Evolutionary conservation across 2,113 vertebrate genomes (phyloP), one percentile per base, ranked within the genome.

Genomic region (Phalacrocorax carbo): DNA sequence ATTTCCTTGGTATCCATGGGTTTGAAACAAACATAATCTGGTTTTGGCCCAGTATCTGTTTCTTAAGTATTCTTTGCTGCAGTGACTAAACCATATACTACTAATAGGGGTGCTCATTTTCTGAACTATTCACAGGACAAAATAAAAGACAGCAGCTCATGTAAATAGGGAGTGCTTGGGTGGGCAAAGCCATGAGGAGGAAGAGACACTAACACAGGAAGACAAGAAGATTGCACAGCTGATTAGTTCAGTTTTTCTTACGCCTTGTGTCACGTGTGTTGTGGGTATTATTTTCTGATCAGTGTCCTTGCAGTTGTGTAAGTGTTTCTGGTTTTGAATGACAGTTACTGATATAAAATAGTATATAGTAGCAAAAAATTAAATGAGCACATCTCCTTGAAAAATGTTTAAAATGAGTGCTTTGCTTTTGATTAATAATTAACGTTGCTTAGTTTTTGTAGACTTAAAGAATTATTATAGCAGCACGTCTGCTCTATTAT

Each of bases 351-450:
- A 90, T 90, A 93, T 52, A 84, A 94, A 96, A 94, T 88, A 93
- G 97, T 80, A 72, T 32, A 87, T 25, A 12, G 82, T 90, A 92
- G 93, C 80, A 97, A 95, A 82, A 95, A 97, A 97, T 94, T 77
- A 95, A 84, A 97, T 84, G 86, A 90, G 92, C 44, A 66, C 49
- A 76, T 90, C 94, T 97, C 92, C 91, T 82, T 76, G 23, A 96
- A 97, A 97, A 97, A 90, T 97, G 87, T 88, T 98, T 97, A 88
- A 97, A 96, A 96, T 89, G 84, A 84, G 86, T 85, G 58, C 64
- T 92, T 97, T 95, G 90, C 94, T 96, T 98, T 97, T 98, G 94
- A 97, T 98, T 96, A 98, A 98, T 97, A 96, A 97, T 98, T 98
- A 98, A 96, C 36, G 29, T 58, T 93, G n/a, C 93, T 97, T 97